Base-by-base conservation (phyloP, 2,797 vertebrate genomes). In the Meriones psammophilus region DNA sequence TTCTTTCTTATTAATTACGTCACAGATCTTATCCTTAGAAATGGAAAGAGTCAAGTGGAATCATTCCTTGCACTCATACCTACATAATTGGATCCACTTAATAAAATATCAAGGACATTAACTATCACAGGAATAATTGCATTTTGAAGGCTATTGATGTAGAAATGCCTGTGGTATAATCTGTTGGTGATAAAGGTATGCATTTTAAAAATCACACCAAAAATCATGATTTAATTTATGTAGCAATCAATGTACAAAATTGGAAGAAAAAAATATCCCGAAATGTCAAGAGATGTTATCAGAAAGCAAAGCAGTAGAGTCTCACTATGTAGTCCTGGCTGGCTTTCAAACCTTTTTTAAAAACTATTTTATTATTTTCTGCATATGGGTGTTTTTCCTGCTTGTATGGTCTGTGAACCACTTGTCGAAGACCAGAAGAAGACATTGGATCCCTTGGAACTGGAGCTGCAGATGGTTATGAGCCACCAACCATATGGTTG, bases 171-270 rank as follows among this genome's bases (percentile, higher is more conserved):
- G 78, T 46, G 73, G 71, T 64, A 54, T 66, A 73, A 80, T 84
- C 62, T 54, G 64, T 66, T 74, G 36, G 26, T 77, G 50, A 56
- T 62, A 85, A 74, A 92, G 62, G 36, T 6, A 30, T 64, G 28
- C 39, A 54, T 56, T 89, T 94, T 87, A 71, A 3, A 86, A 96
- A 85, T 64, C 28, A 12, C 69, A 54, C 81, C 69, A 83, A 66
- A 90, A 81, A 77, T 77, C 85, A 42, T 83, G 69, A 87, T 86
- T 96, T 92, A 30, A 66, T 86, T 62, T 79, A 68, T 39, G 8
- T 68, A 88, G 60, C 66, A 60, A 18, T 64, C 66, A 60, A 18
- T 64, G n/a, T 79, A 66, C 36, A 58, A 73, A 88, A 89, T 20
- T 77, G 14, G 15, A 56, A 50, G 74, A 15, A 77, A 93, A 93